Base-by-base conservation (phyloP, 1,140 invertebrate species). In the Pantala flavescens region DNA sequence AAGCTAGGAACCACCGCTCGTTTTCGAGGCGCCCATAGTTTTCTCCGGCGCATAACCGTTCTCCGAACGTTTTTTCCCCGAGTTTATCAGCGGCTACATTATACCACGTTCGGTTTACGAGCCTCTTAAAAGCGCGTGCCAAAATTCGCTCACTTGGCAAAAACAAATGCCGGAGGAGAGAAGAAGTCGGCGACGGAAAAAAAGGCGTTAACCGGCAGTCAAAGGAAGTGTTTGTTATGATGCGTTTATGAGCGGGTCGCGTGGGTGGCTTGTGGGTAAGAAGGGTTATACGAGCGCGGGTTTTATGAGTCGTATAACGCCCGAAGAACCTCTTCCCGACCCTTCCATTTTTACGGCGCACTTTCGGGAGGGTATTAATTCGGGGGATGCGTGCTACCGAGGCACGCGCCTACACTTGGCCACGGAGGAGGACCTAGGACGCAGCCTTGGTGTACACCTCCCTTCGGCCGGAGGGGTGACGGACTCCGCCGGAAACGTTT, bases 221-320 rank as follows among this genome's bases (percentile, higher is more conserved):
- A 63, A 63, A 63, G 49, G 49, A 63, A 63, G 49, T 63, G 49
- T 63, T 63, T 63, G 49, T 63, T 63, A 63, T 63, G 49, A 63
- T 63, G 49, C 49, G 49, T 63, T 63, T 63, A 63, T 63, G 49
- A 63, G 49, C 49, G 49, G 14, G 49, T 19, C 14, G 49, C n/a
- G 49, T 63, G 49, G 49, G n/a, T 21, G 49, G 49, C 16, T 3
- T 21, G 49, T 16, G 49, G 49, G 49, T 19, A 63, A 63, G 49
- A 63, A 63, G 49, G 49, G 49, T 63, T 63, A 63, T 63, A 63
- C 49, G 49, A 63, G n/a, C 49, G 49, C 49, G 49, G 49, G 49
- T 63, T 63, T 63, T 63, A 63, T 63, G 49, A 63, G 5, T 63
- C 49, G 49, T 63, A 63, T 63, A 63, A 63, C 49, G 49, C 49